These are phyloP conservation scores for Rhynchotus rufescens DNA, from an alignment of 2,797 vertebrate genomes.

Conservation along the genomic window DNA sequence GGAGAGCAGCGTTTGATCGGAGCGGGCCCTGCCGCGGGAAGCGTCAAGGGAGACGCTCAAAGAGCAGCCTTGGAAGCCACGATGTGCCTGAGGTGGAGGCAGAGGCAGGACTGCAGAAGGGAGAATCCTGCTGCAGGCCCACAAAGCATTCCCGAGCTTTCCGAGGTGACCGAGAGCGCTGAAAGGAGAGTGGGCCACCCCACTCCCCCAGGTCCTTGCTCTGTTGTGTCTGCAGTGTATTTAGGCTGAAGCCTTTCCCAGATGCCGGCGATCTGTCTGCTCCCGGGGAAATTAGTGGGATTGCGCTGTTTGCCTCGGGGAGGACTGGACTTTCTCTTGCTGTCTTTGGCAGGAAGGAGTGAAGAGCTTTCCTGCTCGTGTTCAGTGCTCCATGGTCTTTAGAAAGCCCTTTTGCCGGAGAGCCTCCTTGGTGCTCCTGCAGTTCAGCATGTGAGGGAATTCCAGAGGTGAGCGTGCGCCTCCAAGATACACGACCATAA, in stretches of 20 bases:
- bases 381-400: slow-evolving; percentile 39
- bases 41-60: background rate
- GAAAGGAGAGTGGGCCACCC: slow-evolving; percentile 32
- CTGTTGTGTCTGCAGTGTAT: background rate
- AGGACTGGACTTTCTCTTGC: slow-evolving; percentile 45
- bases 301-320: slow-evolving; percentile 52
- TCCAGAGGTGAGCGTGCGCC: slow-evolving; percentile 26
- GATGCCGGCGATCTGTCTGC: background rate
- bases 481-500: slow-evolving; percentile 30
- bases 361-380: slow-evolving; percentile 12
- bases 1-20: background rate
- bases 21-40: background rate
- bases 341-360: slow-evolving; percentile 55
- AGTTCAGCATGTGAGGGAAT: slow-evolving; percentile 31
- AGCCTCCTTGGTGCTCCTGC: slow-evolving; percentile 34
- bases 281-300: slow-evolving; percentile 60
- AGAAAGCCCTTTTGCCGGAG: background rate
- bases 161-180: slow-evolving; percentile 23
- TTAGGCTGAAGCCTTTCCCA: slow-evolving; percentile 48
- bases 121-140: slow-evolving; percentile 28
- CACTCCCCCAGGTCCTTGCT: slow-evolving; percentile 16
- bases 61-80: slow-evolving; percentile 49
- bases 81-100: slow-evolving; percentile 25
- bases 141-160: slow-evolving; percentile 29
- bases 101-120: slow-evolving; percentile 25